phyloP scores from a whole-genome alignment of 2,113 vertebrate species.

The Burhinus bistriatus region DNA sequence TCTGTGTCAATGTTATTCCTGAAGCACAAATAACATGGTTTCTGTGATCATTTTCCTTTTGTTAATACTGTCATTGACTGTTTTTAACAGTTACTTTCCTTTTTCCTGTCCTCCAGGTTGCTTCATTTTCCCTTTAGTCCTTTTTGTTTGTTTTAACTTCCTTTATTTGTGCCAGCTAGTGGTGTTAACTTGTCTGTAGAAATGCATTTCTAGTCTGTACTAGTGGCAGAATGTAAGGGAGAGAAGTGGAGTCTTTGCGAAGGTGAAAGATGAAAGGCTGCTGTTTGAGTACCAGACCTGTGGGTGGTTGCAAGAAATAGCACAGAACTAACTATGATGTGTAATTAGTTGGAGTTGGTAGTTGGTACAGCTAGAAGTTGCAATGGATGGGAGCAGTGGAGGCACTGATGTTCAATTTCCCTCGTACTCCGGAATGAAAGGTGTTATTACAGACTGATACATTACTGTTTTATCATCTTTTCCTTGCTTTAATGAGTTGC shows the following conservation, averaged over 20 bases:
- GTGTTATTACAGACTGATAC: background rate
- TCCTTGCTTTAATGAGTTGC: background rate
- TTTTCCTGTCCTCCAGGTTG: background rate
- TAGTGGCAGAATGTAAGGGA: background rate
- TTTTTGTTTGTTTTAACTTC: background rate
- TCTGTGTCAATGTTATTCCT: background rate
- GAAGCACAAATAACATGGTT: background rate
- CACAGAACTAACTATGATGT: background rate
- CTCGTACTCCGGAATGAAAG: background rate
- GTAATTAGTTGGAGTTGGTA: background rate
- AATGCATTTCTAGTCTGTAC: background rate
- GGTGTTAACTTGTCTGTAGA: background rate
- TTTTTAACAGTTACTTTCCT: background rate
- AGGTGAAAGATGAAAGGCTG: background rate
- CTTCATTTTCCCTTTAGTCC: background rate
- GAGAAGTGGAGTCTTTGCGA: background rate
- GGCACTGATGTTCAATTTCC: background rate
- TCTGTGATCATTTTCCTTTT: background rate
- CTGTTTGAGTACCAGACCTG: background rate
- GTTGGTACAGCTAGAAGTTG: background rate
- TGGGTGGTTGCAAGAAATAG: background rate
- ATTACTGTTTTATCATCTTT: background rate
- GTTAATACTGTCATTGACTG: background rate
- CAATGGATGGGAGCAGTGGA: background rate
- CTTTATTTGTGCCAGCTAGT: background rate